These are phyloP conservation scores for Pseudochirops corinnae DNA, from an alignment of 2,797 vertebrate species.

Conservation along the genomic window DNA sequence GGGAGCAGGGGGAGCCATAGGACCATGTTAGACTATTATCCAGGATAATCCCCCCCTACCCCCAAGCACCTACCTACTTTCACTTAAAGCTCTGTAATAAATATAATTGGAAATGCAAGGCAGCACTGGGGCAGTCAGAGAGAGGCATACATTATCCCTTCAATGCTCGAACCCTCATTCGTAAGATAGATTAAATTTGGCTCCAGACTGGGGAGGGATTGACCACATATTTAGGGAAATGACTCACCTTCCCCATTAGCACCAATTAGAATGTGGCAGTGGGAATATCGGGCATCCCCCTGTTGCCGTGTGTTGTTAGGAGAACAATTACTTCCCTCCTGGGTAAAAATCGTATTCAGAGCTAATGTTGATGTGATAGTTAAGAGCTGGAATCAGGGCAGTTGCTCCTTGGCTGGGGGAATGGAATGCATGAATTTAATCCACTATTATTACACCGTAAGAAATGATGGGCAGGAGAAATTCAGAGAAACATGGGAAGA, in stretches of 20 bases:
- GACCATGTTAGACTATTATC: not conserved
- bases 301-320: slow-evolving; percentile 83
- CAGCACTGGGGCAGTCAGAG: rapidly evolving
- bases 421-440: slow-evolving; percentile 51
- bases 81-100: slow-evolving; percentile 4
- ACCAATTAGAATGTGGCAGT: slow-evolving; percentile 29
- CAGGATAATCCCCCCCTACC: not conserved
- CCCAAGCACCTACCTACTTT: slow-evolving; percentile 17
- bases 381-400: slow-evolving; percentile 59
- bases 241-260: slow-evolving; percentile 42
- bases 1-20: not conserved
- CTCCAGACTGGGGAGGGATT: not conserved
- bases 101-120: not conserved
- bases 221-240: slow-evolving; percentile 51
- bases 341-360: slow-evolving; percentile 71
- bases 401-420: slow-evolving; percentile 42
- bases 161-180: slow-evolving; percentile 11
- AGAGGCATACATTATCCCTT: slow-evolving; percentile 40
- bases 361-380: slow-evolving; percentile 75
- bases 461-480: not conserved
- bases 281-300: slow-evolving; percentile 73
- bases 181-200: slow-evolving; percentile 51
- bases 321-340: slow-evolving; percentile 84
- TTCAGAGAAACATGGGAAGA: slow-evolving; percentile 11
- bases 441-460: not conserved